Conservation (phyloP, 37 sponge, comb jelly and placozoan genomes). For the Theonella swinhoei region DNA sequence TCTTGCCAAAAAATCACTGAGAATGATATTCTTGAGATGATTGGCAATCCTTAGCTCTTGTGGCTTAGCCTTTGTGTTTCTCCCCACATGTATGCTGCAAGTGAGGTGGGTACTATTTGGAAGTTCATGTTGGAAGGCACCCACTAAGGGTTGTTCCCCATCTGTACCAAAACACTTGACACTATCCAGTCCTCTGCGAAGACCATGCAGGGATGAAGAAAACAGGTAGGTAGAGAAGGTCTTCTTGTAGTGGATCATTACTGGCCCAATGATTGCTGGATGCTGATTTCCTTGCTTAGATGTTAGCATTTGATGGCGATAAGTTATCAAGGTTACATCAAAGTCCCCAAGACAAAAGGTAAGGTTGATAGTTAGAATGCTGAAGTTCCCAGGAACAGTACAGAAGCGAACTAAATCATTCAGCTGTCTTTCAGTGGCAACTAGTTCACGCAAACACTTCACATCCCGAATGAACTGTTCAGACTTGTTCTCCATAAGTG, state of each 20-base stretch:
- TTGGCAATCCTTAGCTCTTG: not conserved
- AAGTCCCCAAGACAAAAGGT: conserved; percentile 37
- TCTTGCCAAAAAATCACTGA: not conserved
- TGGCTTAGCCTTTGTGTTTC: not conserved
- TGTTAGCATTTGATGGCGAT: not conserved
- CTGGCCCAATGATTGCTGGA: not conserved
- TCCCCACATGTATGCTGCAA: not conserved
- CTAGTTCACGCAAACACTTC: conserved; percentile 1
- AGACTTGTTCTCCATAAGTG: not conserved
- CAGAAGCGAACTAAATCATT: conserved; percentile 28
- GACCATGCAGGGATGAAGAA: not conserved
- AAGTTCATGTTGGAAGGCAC: not conserved
- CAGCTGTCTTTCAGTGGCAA: conserved; percentile 11
- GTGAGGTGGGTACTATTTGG: not conserved
- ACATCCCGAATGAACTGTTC: conserved; percentile 8
- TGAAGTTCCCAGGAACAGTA: conserved; percentile 3
- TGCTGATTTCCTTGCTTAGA: not conserved
- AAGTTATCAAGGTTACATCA: conserved; percentile 19
- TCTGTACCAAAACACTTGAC: not conserved
- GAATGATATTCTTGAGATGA: not conserved
- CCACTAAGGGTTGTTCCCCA: not conserved
- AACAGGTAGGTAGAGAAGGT: not conserved
- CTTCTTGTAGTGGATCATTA: not conserved
- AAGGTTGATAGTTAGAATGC: conserved; percentile 31
- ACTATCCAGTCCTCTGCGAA: not conserved